Percentiles rank a stretch among this genome's conserved stretches.
Conservation (phyloP, 2,797 vertebrate genomes). For the Euphonia xanthogaster region DNA sequence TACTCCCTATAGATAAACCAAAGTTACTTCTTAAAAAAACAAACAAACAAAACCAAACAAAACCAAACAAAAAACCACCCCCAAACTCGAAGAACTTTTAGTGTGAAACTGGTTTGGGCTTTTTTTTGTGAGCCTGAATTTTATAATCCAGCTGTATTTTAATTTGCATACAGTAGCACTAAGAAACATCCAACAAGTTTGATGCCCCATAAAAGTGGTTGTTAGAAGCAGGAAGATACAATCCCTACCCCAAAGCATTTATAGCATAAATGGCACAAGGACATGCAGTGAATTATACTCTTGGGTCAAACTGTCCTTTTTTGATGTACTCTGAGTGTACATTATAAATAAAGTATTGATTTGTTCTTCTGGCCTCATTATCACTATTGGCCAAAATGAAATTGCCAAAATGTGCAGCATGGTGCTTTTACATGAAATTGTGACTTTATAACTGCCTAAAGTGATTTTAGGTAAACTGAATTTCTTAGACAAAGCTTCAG, state of each 20-base stretch:
- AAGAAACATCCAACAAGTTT: neutral
- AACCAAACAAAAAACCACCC: no score
- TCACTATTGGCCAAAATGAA: neutral
- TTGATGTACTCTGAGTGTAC: neutral
- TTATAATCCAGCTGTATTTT: neutral
- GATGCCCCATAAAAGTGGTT: neutral
- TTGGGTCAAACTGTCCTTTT: neutral
- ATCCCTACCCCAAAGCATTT: neutral
- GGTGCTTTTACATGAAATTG: neutral
- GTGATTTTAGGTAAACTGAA: neutral
- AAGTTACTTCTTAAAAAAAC: neutral
- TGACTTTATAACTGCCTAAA: neutral
- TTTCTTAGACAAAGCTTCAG: neutral
- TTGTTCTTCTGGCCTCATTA: neutral
- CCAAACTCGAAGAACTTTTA: neutral
- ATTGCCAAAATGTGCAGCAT: neutral
- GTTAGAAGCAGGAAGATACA: neutral
- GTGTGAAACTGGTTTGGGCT: neutral
- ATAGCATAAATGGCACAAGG: neutral
- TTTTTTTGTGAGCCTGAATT: neutral
- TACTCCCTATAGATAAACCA: neutral
- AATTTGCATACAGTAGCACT: neutral
- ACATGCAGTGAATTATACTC: neutral
- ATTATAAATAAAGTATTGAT: neutral
- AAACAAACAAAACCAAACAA: neutral